Percentiles rank a stretch among this genome's conserved stretches.
Evolutionary conservation across 2,113 vertebrate species (phyloP).

Genomic region (Ictidomys tridecemlineatus): DNA sequence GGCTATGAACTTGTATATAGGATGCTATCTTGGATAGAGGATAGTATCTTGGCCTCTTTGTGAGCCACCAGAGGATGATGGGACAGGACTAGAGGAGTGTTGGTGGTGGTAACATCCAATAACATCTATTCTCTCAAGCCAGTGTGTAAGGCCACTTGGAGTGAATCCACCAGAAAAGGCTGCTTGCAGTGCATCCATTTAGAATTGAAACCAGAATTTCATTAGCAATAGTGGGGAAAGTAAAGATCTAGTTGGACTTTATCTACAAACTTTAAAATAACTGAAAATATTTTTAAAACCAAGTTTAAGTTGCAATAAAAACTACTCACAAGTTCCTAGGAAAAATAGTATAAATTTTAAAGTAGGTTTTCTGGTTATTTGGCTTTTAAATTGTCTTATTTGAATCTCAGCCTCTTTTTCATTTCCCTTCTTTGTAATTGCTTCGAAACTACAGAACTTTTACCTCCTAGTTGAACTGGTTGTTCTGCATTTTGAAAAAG

Average conservation of each 20-base stretch:
- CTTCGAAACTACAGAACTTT: neutral
- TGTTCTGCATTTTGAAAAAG: neutral
- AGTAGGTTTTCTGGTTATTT: slow-evolving; percentile 24
- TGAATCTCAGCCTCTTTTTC: neutral
- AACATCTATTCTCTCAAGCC: neutral
- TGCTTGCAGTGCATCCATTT: neutral
- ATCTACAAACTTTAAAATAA: neutral
- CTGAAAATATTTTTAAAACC: neutral
- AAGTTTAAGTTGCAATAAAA: slow-evolving; percentile 26
- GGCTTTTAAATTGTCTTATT: neutral
- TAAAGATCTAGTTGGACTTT: neutral
- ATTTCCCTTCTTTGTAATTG: neutral
- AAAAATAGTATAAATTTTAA: slow-evolving; percentile 11
- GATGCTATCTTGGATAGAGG: neutral
- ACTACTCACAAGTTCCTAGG: neutral
- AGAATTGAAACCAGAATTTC: neutral
- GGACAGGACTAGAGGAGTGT: neutral
- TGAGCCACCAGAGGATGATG: neutral
- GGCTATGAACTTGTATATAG: neutral
- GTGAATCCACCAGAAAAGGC: neutral
- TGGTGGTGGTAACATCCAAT: neutral
- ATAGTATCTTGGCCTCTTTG: neutral
- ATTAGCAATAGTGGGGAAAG: neutral
- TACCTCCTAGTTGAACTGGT: neutral
- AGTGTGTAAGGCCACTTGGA: neutral